Evolutionary conservation across 92 coral and sea anemone species (phyloP).

Genomic region (Phenganax marumi): DNA sequence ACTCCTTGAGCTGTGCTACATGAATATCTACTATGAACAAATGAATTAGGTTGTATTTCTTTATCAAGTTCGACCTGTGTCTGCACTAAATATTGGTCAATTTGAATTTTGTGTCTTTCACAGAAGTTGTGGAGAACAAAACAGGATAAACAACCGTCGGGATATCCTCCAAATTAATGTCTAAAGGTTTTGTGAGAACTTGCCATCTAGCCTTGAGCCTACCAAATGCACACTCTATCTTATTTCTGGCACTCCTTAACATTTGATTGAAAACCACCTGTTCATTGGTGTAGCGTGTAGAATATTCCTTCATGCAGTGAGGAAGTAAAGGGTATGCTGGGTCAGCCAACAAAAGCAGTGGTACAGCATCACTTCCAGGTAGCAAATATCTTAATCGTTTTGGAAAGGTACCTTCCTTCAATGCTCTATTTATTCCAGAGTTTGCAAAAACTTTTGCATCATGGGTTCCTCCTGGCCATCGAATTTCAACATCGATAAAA

Average conservation of each 20-base stretch:
- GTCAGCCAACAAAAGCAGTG: constrained; percentile 50
- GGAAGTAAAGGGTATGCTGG: constrained; percentile 21
- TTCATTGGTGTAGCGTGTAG: constrained; percentile 41
- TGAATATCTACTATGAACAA: constrained; percentile 26
- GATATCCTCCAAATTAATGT: background rate
- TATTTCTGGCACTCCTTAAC: constrained; percentile 50
- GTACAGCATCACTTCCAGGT: constrained; percentile 50
- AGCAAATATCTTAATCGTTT: background rate
- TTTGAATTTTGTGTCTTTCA: constrained; percentile 8
- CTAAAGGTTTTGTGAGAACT: background rate
- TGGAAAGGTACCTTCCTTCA: constrained; percentile 19
- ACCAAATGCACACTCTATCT: constrained; percentile 18
- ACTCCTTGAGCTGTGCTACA: constrained; percentile 36
- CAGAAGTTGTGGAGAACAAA: constrained; percentile 6
- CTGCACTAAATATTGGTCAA: background rate
- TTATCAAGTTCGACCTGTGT: background rate
- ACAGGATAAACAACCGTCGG: background rate
- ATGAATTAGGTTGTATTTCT: constrained; percentile 5
- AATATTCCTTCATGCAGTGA: constrained; percentile 29
- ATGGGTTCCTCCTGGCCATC: constrained; percentile 58
- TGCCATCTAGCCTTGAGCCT: constrained; percentile 2
- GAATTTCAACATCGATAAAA: constrained; percentile 55
- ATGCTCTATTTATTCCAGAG: background rate
- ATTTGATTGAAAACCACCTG: constrained; percentile 42
- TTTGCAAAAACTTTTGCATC: constrained; percentile 58